Evolutionary conservation across 2,797 vertebrate species (phyloP), one percentile per base, ranked within the genome.

Genomic region (Hephaestus fuliginosus): DNA sequence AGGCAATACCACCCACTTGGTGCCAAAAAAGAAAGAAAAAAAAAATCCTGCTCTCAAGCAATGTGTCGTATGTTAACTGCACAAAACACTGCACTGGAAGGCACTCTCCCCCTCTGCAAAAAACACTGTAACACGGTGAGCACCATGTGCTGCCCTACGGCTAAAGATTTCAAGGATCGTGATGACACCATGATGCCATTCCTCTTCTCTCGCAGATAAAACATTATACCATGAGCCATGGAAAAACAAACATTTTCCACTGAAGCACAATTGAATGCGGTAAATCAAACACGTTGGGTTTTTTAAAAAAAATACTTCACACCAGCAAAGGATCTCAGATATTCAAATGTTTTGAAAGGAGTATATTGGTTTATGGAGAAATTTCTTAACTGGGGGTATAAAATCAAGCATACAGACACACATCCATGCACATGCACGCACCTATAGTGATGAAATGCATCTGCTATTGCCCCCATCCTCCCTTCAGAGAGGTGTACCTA

Each of bases 161-260:
- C 87, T 9, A 64, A 81, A 55, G 56, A 86, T 91, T 88, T 86
- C 76, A 78, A 81, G 75, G 80, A 82, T 89, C 74, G 71, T 82
- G 81, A 89, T 86, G 82, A 90, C 76, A 89, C 82, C 11, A 69
- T 76, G 82, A 88, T 86, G 85, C 60, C 76, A 86, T 86, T 68
- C 60, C 63, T 73, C 48, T 49, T 67, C 63, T 76, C 33, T 78
- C 1, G 2, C 53, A 72, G 64, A 78, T 51, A 56, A 61, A 84
- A 61, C 51, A 65, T 66, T 46, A 39, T 6, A 76, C 62, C 62
- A 65, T 65, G 62, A 76, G 66, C 55, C 22, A 18, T 4, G 25
- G 15, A 65, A 81, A 71, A 74, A 68, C 51, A 76, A 82, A 76
- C 7, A 61, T 58, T 64, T 80, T 66, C 46, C 51, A 79, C 65